Base-by-base conservation (phyloP, 23 tunicate genomes). In the Phallusia fumigata region DNA sequence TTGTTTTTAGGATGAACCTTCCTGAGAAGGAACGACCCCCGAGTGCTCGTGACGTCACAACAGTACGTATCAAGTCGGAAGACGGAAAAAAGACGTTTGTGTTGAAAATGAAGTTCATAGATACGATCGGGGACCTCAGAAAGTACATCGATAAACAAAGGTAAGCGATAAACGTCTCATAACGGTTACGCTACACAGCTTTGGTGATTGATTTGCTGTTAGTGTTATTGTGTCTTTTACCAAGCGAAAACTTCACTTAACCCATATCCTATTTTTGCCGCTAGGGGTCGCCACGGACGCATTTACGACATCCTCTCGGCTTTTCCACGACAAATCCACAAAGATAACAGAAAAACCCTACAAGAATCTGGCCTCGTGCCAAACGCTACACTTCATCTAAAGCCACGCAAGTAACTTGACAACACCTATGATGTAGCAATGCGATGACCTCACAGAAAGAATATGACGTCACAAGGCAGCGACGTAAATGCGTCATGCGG, bases 301-400 rank as follows among this genome's bases (percentile, higher is more conserved):
- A 78, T 77, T 8, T 93, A 88, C 65, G 92, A 88, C 51, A 87
- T 93, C 22, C 50, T 93, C 12, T 81, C 98, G 35, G 84, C 89
- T 35, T 93, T 93, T 73, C 98, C 98, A 32, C 84, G 82, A 35
- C 79, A 85, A 88, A 81, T 32, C 5, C 90, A 93, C 82, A 50
- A 89, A 18, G 78, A 88, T 64, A 44, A 35, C 11, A 75, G 64
- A n/a, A 81, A 85, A 64, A 88, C 92, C 13, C 81, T 93, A 36
- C 86, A 81, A 53, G 93, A 93, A 3, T 93, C 89, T 69, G 93
- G 93, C 11, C 88, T 93, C 76, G 83, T 81, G 0, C 98, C 98
- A 2, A 93, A 84, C 74, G 98, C 98, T 2, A 85, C 83, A 35
- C 32, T 93, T 44, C 86, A 75, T 77, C 80, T 93, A 45, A 88